Percentiles rank a stretch among this genome's conserved stretches.
Evolutionary conservation across 2,113 vertebrate species (phyloP).

Genomic region (Daboia siamensis): DNA sequence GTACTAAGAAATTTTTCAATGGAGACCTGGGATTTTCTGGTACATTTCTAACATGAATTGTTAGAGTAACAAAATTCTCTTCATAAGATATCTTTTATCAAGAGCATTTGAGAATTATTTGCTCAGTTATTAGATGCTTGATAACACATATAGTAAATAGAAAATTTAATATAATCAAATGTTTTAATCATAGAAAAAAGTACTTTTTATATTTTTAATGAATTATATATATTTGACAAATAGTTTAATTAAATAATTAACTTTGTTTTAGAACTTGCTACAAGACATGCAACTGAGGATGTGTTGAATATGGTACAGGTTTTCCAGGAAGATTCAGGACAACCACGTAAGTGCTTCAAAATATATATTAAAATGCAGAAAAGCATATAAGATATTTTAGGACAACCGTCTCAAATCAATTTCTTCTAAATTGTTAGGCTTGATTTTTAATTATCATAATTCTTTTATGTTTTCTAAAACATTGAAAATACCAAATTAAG

Average conservation of each 20-base stretch:
- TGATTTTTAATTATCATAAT: not conserved
- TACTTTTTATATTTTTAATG: not conserved
- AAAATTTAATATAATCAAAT: not conserved
- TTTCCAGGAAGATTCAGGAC: slow-evolving; percentile 15
- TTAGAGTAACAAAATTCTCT: not conserved
- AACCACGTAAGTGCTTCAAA: slow-evolving; percentile 28
- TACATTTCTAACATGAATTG: not conserved
- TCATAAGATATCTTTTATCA: not conserved
- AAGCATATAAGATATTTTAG: not conserved
- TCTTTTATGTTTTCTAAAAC: not conserved
- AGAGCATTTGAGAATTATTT: not conserved
- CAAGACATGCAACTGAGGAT: slow-evolving; percentile 34
- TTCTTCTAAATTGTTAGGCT: not conserved
- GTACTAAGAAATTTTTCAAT: not conserved
- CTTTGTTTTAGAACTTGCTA: slow-evolving; percentile 24
- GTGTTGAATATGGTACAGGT: slow-evolving; percentile 28
- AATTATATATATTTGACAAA: not conserved
- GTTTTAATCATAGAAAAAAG: not conserved
- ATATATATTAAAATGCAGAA: not conserved
- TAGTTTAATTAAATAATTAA: not conserved
- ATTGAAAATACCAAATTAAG: not conserved
- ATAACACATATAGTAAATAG: not conserved
- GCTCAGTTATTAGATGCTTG: not conserved
- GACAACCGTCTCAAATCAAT: not conserved
- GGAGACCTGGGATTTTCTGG: not conserved